phyloP scores from a whole-genome alignment of 2,113 vertebrate species.

The Leucopsar rothschildi region DNA sequence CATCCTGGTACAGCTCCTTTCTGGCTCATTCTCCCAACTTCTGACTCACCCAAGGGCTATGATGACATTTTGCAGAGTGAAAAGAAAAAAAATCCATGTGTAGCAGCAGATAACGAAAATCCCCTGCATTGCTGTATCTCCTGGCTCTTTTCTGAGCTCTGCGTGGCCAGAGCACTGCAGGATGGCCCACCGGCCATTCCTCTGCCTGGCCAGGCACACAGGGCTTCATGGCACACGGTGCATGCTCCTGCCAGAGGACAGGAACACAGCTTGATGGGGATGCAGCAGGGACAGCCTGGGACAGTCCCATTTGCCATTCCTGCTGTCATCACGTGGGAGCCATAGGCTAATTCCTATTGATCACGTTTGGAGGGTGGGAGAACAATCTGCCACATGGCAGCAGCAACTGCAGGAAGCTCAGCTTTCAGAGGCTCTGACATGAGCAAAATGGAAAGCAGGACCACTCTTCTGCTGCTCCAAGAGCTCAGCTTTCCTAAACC shows the following conservation, averaged over 20 bases:
- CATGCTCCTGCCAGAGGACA: neutral
- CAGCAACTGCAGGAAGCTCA: neutral
- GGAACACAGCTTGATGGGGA: neutral
- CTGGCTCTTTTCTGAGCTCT: neutral
- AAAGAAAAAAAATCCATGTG: neutral
- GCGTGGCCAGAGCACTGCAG: neutral
- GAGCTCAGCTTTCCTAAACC: neutral
- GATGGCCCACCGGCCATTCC: neutral
- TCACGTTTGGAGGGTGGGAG: neutral
- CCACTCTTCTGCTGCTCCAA: neutral
- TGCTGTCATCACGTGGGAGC: neutral
- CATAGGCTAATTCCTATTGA: neutral
- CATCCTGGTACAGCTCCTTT: neutral
- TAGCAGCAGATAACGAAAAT: neutral
- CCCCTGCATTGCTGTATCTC: neutral
- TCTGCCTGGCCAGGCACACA: neutral
- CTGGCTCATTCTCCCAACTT: neutral
- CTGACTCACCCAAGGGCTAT: conserved; percentile 6
- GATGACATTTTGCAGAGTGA: neutral
- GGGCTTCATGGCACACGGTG: rapidly evolving
- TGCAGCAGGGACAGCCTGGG: neutral
- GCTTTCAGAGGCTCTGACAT: neutral
- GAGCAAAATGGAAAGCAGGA: neutral
- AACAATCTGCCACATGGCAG: neutral
- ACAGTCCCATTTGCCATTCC: neutral